Base-by-base conservation (phyloP, 2,888 invertebrate species). In the Erebia epiphron region DNA sequence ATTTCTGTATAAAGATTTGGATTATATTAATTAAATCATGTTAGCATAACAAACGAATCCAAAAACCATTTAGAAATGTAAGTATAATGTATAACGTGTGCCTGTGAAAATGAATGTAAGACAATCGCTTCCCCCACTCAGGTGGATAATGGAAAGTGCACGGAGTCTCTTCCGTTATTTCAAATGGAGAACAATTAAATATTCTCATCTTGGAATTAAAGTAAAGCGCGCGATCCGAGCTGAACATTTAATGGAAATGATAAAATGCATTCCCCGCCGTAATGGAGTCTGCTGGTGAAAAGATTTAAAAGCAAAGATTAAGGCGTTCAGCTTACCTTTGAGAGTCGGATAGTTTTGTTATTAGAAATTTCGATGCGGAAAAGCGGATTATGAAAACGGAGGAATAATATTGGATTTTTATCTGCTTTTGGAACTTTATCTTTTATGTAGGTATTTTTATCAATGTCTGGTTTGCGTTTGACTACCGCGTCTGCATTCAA, bases 141-240 rank as follows among this genome's bases (percentile, higher is more conserved):
- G 70, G 18, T 56, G 26, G 52, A 57, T 67, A 70, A 70, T 56
- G 57, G 62, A 54, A 56, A 70, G 54, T 56, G 54, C 61, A 65
- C 62, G 61, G 50, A 63, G 61, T 56, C 54, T 56, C 56, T 69
- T 56, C 43, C 57, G 50, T 71, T 69, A 72, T 69, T 69, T 67
- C 52, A 69, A 69, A 72, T 58, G 67, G 58, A 52, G 65, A 67
- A 71, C 71, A 70, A 69, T 73, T 70, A 73, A 62, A 69, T 63
- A 62, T 58, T 69, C 72, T 69, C 69, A 67, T 73, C 70, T 67
- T 73, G 73, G 64, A 69, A 76, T 76, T 75, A 72, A 76, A 70
- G 72, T 73, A 71, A 75, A 75, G 73, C 46, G 62, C 61, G 57
- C 43, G 62, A 46, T 46, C 62, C 46, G 49, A 11, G 46, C 46